phyloP scores from a whole-genome alignment of 2,113 vertebrate species.

The Cathartes aura region DNA sequence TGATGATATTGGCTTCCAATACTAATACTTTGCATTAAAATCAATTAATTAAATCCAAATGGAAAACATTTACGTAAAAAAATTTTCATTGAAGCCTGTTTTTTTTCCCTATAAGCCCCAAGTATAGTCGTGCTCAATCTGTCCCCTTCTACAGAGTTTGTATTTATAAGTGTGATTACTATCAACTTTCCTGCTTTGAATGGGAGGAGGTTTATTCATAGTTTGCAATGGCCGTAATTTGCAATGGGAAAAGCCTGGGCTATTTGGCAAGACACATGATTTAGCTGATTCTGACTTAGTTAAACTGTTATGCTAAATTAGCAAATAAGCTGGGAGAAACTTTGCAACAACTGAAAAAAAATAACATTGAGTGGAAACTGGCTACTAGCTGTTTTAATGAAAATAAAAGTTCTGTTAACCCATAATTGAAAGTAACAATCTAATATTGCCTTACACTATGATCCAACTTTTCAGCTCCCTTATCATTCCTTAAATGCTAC shows the following conservation, averaged over 20 bases:
- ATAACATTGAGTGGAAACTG: not conserved
- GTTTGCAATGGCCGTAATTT: not conserved
- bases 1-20: not conserved
- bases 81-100: not conserved
- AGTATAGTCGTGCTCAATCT: not conserved
- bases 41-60: not conserved
- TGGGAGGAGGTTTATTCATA: not conserved
- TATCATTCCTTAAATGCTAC: fast-evolving
- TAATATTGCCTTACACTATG: fast-evolving
- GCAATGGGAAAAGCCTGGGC: not conserved
- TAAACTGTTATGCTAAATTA: not conserved
- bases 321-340: not conserved
- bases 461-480: not conserved
- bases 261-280: fast-evolving
- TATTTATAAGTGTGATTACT: not conserved
- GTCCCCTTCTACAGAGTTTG: not conserved
- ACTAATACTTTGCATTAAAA: not conserved
- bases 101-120: not conserved
- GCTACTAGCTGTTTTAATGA: not conserved
- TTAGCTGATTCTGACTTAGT: not conserved
- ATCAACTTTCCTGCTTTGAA: not conserved
- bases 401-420: not conserved
- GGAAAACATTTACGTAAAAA: not conserved
- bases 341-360: not conserved
- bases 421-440: fast-evolving